phyloP scores from a whole-genome alignment of 2,888 invertebrate species.

The Monopis laevigella region DNA sequence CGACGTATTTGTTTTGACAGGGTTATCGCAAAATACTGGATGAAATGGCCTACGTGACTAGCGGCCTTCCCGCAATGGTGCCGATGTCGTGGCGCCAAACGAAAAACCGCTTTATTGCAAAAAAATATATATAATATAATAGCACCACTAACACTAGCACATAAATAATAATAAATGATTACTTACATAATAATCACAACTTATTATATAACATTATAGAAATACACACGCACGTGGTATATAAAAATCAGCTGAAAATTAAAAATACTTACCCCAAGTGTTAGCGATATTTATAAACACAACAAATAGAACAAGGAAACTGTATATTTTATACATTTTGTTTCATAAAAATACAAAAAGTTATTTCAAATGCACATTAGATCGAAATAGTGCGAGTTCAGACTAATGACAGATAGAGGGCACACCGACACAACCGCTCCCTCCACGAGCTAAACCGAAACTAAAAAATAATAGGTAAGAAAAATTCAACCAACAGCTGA shows the following conservation, averaged over 20 bases:
- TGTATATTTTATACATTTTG: conserved; percentile 51
- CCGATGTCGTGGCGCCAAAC: conserved; percentile 58
- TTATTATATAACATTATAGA: conserved; percentile 43
- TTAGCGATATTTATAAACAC: conserved; percentile 36
- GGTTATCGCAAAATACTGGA: no score
- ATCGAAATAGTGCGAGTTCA: conserved; percentile 42
- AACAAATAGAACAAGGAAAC: conserved; percentile 36
- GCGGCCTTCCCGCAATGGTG: conserved; percentile 54
- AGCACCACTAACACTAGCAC: not conserved
- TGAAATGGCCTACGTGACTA: conserved; percentile 65
- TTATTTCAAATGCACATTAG: conserved; percentile 44
- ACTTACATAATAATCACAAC: not conserved
- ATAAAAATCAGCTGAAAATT: conserved; percentile 5
- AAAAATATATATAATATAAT: not conserved
- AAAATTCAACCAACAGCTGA: no score
- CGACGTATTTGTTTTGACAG: conserved; percentile 32
- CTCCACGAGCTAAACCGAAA: conserved; percentile 42
- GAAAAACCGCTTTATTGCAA: conserved; percentile 56
- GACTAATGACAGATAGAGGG: conserved; percentile 38
- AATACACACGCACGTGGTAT: conserved; percentile 39
- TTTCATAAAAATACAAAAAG: conserved; percentile 41
- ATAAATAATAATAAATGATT: not conserved
- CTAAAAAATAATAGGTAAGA: no score
- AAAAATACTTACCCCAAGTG: conserved; percentile 48
- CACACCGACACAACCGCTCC: conserved; percentile 36